A percentile compares a stretch with the other conserved stretches of the same genome.
Conservation (phyloP, 2,113 vertebrate species). For the Mastomys coucha region DNA sequence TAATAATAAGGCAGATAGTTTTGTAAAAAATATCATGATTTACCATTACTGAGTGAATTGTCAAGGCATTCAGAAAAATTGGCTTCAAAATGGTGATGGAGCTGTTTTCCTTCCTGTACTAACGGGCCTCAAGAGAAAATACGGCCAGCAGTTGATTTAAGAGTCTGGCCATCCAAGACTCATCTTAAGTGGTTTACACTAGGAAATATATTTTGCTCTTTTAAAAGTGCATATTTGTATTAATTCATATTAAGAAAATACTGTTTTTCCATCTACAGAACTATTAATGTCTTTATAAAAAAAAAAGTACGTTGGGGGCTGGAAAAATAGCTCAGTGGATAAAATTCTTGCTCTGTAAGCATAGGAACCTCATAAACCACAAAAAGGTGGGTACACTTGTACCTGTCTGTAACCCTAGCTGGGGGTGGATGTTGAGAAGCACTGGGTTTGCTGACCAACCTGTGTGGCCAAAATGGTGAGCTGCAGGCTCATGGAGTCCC, state of each 20-base stretch:
- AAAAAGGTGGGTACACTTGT: not conserved
- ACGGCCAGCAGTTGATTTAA: not conserved
- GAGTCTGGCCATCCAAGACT: not conserved
- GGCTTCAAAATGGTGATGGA: not conserved
- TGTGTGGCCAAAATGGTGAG: not conserved
- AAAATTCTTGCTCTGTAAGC: not conserved
- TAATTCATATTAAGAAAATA: not conserved
- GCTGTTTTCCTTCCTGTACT: not conserved
- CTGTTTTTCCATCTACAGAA: slow-evolving; percentile 15
- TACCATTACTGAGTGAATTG: not conserved
- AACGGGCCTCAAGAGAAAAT: slow-evolving; percentile 2
- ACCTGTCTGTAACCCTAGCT: not conserved
- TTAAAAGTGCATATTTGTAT: not conserved
- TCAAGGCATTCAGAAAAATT: slow-evolving; percentile 30
- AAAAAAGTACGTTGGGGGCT: not conserved
- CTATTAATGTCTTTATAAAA: not conserved
- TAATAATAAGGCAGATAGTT: not conserved
- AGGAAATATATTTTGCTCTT: slow-evolving; percentile 24
- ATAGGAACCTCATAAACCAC: not conserved
- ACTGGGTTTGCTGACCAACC: not conserved
- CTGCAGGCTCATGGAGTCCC: not conserved
- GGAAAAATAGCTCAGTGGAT: not conserved
- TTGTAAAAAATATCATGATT: slow-evolving; percentile 11
- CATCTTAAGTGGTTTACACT: slow-evolving; percentile 36
- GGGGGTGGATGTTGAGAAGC: not conserved